A percentile compares a stretch with the other conserved stretches of the same genome.
Conservation (phyloP, 2,797 vertebrate genomes). For the Amphiprion clarkii region DNA sequence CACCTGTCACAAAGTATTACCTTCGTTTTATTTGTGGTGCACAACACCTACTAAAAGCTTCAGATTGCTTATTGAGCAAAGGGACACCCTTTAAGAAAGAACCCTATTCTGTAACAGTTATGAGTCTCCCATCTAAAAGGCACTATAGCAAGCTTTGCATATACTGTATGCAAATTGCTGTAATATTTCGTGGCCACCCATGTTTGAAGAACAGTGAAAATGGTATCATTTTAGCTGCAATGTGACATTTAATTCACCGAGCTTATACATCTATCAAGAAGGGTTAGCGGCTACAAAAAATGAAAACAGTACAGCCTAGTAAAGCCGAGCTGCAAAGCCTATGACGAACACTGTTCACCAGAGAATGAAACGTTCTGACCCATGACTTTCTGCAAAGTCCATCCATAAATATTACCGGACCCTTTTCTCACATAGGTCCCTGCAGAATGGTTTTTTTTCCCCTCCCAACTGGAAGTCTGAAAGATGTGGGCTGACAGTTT, state of each 20-base stretch:
- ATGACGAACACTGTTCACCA: conserved; percentile 17
- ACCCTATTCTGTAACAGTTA: too few relatives aligned
- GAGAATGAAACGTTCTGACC: conserved; percentile 61
- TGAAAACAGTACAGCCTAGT: neutral
- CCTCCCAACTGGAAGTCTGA: conserved; percentile 7
- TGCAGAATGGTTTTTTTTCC: conserved; percentile 8
- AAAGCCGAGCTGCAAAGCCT: conserved; percentile 31
- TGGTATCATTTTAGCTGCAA: neutral
- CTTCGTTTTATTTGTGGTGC: conserved; percentile 24
- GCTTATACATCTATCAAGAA: conserved; percentile 2
- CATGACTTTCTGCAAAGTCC: conserved; percentile 48
- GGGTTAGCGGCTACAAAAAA: conserved; percentile 29
- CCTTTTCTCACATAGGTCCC: conserved; percentile 16
- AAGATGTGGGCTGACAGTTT: conserved; percentile 24
- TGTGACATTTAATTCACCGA: neutral
- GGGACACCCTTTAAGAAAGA: neutral
- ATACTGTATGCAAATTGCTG: neutral
- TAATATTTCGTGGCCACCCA: conserved; percentile 8
- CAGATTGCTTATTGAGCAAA: conserved; percentile 18
- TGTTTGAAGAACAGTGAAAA: neutral
- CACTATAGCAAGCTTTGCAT: neutral
- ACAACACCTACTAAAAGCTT: conserved; percentile 21
- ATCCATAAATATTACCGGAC: conserved; percentile 56
- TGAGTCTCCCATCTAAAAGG: neutral
- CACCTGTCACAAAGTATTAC: conserved; percentile 44